Base-by-base conservation (phyloP, 2,113 vertebrate genomes). In the Melanerpes aurifrons region DNA sequence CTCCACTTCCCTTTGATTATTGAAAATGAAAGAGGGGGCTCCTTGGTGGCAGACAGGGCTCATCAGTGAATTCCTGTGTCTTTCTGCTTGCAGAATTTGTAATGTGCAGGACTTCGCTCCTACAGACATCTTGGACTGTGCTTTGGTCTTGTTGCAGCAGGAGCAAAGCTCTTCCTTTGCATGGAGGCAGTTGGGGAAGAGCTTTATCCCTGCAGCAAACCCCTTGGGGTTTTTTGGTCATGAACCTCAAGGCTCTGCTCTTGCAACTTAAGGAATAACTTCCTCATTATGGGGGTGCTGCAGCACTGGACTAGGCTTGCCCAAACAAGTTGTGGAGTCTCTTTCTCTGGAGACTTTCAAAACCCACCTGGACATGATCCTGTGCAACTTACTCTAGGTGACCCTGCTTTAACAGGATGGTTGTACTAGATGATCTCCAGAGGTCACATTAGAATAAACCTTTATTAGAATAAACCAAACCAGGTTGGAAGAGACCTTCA, bases 1-100 rank as follows among this genome's bases (percentile, higher is more conserved):
- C 91, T 94, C 85, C 12, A 17, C 75, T 93, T 96, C 86, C 76
- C 73, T 86, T 90, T 81, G 91, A 50, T 86, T 93, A 75, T 86
- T 91, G 78, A 91, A 93, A 91, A 75, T 56, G 22, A 68, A 89
- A 57, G 58, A 35, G 69, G 68, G 84, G 53, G 58, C 56, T 94
- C 45, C 73, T 78, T 26, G 0, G 0, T 72, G 76, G 66, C 12
- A 25, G 45, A 68, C 0, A 53, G 0, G 29, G 45, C 45, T 88
- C 47, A 50, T 48, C 26, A 1, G 3, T 37, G n/a, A 45, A 37
- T 86, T 82, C 61, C 58, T 69, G 21, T 48, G 45, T 73, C 56
- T 88, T 78, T 56, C 71, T 77, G 57, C 72, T 89, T 32, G 53
- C 31, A 50, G 47, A 32, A 40, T 32, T 62, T 56, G 2, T 0